Evolutionary conservation across 2,113 vertebrate genomes (phyloP), one percentile per base, ranked within the genome.

Genomic region (Oxyura jamaicensis): DNA sequence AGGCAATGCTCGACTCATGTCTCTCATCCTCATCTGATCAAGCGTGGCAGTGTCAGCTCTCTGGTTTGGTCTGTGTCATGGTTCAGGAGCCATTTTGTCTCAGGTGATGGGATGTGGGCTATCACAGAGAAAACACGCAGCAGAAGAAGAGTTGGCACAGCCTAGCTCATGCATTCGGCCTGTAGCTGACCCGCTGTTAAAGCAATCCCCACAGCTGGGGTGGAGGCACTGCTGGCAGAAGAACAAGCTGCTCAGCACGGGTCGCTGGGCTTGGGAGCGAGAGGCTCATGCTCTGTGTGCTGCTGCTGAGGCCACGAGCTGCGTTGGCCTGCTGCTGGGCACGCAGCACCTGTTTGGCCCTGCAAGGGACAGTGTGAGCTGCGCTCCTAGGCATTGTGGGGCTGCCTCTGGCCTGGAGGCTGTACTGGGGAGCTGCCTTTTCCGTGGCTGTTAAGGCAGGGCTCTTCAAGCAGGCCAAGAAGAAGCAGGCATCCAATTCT

Each of bases 321-420:
- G 39, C 5, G 35, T 0, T 35, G 66, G 25, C 42, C 1, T 7
- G 33, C 79, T 56, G 36, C 75, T 41, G 56, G 50, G 62, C 52
- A 7, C 11, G 11, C 18, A 6, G 39, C 25, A 3, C 22, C 52
- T 25, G 42, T 46, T 46, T 69, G 58, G 33, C 23, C 36, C 26
- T 44, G 77, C 33, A 35, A 59, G 63, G n/a, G 36, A 4, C 2
- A 14, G 9, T 8, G 53, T n/a, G 35, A 7, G 35, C 35, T 81
- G 29, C 35, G 3, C 50, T 79, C 19, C 68, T 33, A 26, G 6
- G 58, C 33, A 5, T 46, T 44, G 36, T 52, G 44, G 42, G 33
- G 53, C 18, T 10, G 5, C 18, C 41, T 48, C 20, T 6, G 16
- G 0, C 9, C 1, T 3, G 15, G 23, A 33, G 26, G 17, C 31